A percentile compares a stretch with the other conserved stretches of the same genome.
Conservation (phyloP, 1,140 invertebrate species). For the Zaprionus davidi region DNA sequence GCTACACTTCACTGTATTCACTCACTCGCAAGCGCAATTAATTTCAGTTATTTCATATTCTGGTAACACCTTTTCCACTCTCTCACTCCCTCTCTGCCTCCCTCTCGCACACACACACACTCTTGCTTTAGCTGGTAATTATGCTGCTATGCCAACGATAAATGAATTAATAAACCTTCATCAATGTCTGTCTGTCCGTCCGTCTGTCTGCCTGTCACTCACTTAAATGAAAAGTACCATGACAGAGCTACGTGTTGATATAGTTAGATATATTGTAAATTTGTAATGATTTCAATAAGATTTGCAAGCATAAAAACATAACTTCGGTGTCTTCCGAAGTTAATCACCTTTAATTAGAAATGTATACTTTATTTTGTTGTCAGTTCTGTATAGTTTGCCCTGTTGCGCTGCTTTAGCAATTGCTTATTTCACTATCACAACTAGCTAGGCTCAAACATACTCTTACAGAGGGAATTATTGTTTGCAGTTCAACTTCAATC, state of each 20-base stretch:
- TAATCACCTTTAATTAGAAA: neutral
- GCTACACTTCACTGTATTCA: neutral
- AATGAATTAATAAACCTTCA: neutral
- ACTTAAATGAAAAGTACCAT: no score
- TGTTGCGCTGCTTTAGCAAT: constrained; percentile 7
- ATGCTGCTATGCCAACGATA: neutral
- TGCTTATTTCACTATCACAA: constrained; percentile 1
- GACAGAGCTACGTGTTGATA: neutral
- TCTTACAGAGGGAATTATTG: constrained; percentile 5
- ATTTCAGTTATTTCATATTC: constrained; percentile 8
- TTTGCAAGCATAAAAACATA: neutral
- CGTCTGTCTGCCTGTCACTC: neutral
- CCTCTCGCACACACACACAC: neutral
- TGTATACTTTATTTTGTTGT: neutral
- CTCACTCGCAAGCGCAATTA: constrained; percentile 1
- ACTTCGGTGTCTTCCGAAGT: neutral
- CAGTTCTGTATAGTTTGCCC: neutral
- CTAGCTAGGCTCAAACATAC: neutral
- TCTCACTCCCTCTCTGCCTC: neutral
- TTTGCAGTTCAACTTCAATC: no score
- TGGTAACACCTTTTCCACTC: constrained; percentile 1
- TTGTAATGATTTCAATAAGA: neutral
- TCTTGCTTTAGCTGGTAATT: constrained; percentile 1
- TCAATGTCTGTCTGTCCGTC: neutral
- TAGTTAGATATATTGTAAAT: neutral